phyloP scores from a whole-genome alignment of 2,797 vertebrate genomes.

The Cercopithecus neglectus region DNA sequence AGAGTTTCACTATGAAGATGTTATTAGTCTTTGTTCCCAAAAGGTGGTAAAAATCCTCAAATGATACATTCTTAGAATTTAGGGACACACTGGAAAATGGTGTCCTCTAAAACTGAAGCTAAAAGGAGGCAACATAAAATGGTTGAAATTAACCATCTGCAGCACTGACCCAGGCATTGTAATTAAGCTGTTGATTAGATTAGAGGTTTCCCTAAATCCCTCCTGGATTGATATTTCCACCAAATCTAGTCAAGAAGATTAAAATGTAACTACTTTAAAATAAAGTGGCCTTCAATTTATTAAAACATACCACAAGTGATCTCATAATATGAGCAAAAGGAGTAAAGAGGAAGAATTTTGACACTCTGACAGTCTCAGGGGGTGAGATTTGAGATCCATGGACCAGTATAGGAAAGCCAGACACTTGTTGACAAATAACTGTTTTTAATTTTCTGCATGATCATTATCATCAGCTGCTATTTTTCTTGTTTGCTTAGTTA shows the following conservation, averaged over 20 bases:
- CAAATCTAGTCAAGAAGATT: constrained; percentile 49
- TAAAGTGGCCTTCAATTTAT: constrained; percentile 30
- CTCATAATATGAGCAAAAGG: background rate
- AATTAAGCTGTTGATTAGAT: constrained; percentile 45
- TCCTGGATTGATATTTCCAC: background rate
- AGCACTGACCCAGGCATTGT: background rate
- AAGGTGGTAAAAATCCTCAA: background rate
- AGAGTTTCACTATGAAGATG: background rate
- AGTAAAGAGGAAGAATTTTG: background rate
- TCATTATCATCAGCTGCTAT: background rate
- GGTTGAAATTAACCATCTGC: background rate
- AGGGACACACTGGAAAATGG: background rate
- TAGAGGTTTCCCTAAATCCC: constrained; percentile 14
- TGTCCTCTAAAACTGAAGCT: background rate
- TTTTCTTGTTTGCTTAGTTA: constrained; percentile 28
- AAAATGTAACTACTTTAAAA: constrained; percentile 56
- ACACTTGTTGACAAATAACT: background rate
- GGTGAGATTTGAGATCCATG: background rate
- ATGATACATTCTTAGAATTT: background rate
- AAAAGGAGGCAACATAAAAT: background rate
- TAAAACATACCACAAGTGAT: background rate
- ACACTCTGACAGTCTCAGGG: background rate
- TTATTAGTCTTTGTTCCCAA: background rate
- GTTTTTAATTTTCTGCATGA: background rate
- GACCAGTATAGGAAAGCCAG: background rate